Evolutionary conservation across 2,888 invertebrate species (phyloP).

Genomic region (Lasioglossum oenotherae): DNA sequence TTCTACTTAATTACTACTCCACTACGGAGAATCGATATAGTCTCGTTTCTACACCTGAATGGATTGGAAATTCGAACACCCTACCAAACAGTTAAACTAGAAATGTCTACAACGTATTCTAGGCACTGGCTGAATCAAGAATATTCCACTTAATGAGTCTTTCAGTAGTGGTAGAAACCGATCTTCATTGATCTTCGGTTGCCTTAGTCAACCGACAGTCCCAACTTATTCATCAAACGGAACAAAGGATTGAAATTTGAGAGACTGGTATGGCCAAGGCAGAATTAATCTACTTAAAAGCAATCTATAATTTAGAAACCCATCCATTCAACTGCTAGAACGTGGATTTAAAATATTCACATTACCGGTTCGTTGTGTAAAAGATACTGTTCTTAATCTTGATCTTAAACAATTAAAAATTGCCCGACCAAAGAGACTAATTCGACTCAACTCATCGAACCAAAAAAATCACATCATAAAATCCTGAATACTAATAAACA

Average conservation of each 20-base stretch:
- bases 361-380: neutral
- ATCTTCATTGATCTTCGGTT: neutral
- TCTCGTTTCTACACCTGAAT: neutral
- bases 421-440: neutral
- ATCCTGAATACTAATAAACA: neutral
- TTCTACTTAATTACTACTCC: constrained; percentile 11
- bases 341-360: neutral
- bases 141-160: neutral
- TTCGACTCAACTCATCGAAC: neutral
- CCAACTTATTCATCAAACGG: neutral
- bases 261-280: neutral
- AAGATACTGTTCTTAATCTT: neutral
- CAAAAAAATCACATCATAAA: neutral
- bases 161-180: neutral
- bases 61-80: neutral
- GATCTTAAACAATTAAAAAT: neutral
- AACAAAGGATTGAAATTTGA: neutral
- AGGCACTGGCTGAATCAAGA: neutral
- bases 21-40: neutral
- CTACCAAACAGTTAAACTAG: neutral
- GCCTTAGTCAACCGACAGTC: neutral
- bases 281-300: neutral
- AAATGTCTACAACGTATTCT: neutral
- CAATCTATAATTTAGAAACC: neutral
- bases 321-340: neutral